phyloP scores from a whole-genome alignment of 2,888 invertebrate genomes.

The Parthenolecanium corni region DNA sequence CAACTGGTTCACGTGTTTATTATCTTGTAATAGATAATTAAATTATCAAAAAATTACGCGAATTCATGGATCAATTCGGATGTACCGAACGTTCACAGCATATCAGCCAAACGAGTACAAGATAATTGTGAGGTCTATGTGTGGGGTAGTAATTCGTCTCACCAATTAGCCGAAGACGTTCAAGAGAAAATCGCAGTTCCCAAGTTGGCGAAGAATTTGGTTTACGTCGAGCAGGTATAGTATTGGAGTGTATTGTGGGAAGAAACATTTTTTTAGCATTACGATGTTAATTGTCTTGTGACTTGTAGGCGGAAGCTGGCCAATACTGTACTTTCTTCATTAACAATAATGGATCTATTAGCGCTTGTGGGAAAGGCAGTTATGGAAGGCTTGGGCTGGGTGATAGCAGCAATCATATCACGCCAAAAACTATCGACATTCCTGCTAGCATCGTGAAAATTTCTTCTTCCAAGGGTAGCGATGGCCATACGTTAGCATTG shows the following conservation, averaged over 20 bases:
- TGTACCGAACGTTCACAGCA: constrained; percentile 7
- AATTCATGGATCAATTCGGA: constrained; percentile 22
- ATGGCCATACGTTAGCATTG: constrained; percentile 47
- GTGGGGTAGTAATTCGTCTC: constrained; percentile 55
- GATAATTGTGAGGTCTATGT: constrained; percentile 47
- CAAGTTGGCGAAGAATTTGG: constrained; percentile 46
- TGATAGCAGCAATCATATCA: constrained; percentile 48
- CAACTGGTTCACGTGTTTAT: no score
- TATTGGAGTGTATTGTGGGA: background rate
- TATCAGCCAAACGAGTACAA: constrained; percentile 34
- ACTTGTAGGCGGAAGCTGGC: constrained; percentile 43
- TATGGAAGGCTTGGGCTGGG: constrained; percentile 53
- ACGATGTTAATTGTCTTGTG: constrained; percentile 38
- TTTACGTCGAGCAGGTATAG: constrained; percentile 46
- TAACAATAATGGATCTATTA: constrained; percentile 46
- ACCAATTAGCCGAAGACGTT: constrained; percentile 50
- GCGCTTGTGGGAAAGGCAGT: constrained; percentile 52
- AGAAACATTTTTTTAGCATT: background rate
- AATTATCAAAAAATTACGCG: constrained; percentile 15
- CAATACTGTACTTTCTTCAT: constrained; percentile 53
- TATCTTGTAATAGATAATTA: constrained; percentile 6
- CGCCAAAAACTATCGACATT: constrained; percentile 46
- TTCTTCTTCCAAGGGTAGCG: constrained; percentile 48
- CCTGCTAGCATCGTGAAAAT: constrained; percentile 44
- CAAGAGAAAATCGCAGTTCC: constrained; percentile 50